Base-by-base conservation (phyloP, 2,113 vertebrate genomes). In the Scophthalmus maximus region DNA sequence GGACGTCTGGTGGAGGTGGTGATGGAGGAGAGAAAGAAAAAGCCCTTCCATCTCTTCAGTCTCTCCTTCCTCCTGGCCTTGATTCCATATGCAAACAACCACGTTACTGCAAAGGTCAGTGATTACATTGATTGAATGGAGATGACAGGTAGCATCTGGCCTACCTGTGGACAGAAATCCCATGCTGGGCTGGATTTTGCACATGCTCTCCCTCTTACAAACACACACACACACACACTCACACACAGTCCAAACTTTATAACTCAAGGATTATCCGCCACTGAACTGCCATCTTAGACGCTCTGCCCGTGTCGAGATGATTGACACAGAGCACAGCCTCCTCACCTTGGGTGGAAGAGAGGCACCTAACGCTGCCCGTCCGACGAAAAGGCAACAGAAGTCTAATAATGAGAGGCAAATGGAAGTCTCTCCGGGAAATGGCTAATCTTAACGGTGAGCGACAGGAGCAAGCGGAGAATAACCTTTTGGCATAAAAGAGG, bases 401-500 rank as follows among this genome's bases (percentile, higher is more conserved):
- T 83, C 81, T 79, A 82, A 87, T 91, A 93, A 92, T 91, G 81
- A 92, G 87, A 88, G 63, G 81, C 86, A 92, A 93, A 93, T 91
- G 79, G 86, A 92, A 90, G 80, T 89, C 81, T 88, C 83, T 88
- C 76, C 59, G 83, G 84, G 72, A 90, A n/a, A 83, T 73, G 82
- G 89, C 85, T 94, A 93, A 94, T 93, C 93, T 91, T 88, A 75
- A 85, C 84, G 52, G 86, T 76, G 87, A 90, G 87, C 82, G 59
- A 66, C 49, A 58, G 81, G 78, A 88, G 82, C 78, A 75, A 80
- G 86, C 67, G 62, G 68, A 84, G 90, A 91, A 88, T 85, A 90
- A 91, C 89, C 89, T 91, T 78, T 83, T 3, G 83, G 82, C 91
- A 93, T 91, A 93, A 93, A 93, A 90, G 90, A 83, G 81, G 93